These are phyloP conservation scores for Smutsia temminckii DNA, from an alignment of 2,797 vertebrate species.

Conservation along the genomic window DNA sequence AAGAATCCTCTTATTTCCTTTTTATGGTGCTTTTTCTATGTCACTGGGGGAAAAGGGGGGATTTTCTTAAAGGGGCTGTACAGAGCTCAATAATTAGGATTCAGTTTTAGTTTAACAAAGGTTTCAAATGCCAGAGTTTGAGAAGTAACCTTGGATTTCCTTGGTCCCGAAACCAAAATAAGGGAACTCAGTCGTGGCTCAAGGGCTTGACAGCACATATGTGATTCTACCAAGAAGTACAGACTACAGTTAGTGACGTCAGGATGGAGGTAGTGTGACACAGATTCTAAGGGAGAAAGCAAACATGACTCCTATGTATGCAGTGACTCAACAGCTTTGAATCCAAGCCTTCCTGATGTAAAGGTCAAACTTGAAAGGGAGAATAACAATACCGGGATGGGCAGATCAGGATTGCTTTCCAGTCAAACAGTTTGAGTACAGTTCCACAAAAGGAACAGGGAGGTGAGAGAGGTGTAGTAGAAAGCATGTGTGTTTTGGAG, in stretches of 20 bases:
- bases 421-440: background rate
- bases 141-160: background rate
- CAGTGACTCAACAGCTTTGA: background rate
- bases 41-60: background rate
- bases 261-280: background rate
- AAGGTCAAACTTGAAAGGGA: background rate
- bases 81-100: background rate
- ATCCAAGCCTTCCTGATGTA: background rate
- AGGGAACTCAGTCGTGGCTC: background rate
- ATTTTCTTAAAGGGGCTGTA: background rate
- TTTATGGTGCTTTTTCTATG: background rate
- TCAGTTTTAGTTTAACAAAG: background rate
- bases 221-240: background rate
- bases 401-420: background rate
- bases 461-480: background rate
- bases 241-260: background rate
- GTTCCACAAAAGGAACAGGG: background rate
- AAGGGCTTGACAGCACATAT: background rate
- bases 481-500: background rate
- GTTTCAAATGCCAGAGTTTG: background rate
- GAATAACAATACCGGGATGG: background rate
- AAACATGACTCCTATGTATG: background rate
- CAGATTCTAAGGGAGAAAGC: background rate
- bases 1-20: background rate
- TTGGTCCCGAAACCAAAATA: background rate